phyloP scores from a whole-genome alignment of 1,140 invertebrate genomes.

The Zaprionus ghesquierei region DNA sequence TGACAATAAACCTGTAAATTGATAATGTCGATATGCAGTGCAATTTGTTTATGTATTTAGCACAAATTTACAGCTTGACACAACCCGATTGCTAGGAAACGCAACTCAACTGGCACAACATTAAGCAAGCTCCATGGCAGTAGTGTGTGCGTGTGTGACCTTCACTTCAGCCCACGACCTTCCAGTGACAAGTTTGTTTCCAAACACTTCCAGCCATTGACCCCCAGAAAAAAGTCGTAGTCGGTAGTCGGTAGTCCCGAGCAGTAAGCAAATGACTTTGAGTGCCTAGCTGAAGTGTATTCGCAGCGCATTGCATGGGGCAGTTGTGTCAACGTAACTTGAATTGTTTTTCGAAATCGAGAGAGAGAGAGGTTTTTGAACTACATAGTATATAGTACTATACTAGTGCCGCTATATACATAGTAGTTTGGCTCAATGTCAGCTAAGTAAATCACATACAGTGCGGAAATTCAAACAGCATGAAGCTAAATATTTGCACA shows the following conservation, averaged over 20 bases:
- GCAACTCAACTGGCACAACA: background rate
- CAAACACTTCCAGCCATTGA: slow-evolving; percentile 47
- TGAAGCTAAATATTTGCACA: slow-evolving; percentile 55
- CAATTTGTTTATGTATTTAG: slow-evolving; percentile 18
- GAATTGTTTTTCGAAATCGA: slow-evolving; percentile 53
- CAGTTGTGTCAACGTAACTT: slow-evolving; percentile 73
- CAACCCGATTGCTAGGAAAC: background rate
- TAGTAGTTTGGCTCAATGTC: slow-evolving; percentile 48
- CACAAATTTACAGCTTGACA: slow-evolving; percentile 18
- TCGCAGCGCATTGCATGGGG: slow-evolving; percentile 24
- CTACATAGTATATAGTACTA: slow-evolving; percentile 6
- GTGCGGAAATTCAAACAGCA: slow-evolving; percentile 55
- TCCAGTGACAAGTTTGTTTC: slow-evolving; percentile 23
- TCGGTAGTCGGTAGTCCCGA: background rate
- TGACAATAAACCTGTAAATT: background rate
- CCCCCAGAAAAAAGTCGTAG: slow-evolving; percentile 46
- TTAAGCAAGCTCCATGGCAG: background rate
- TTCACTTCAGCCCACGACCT: slow-evolving; percentile 30
- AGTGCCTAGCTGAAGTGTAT: slow-evolving; percentile 32
- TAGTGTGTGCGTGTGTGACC: slow-evolving; percentile 3
- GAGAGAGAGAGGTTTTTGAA: slow-evolving; percentile 72
- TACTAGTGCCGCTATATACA: slow-evolving; percentile 2
- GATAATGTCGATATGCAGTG: background rate
- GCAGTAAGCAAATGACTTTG: slow-evolving; percentile 12
- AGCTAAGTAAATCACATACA: slow-evolving; percentile 5